These are phyloP conservation scores for Stercorarius parasiticus DNA, from an alignment of 2,113 vertebrate genomes.

Conservation along the genomic window DNA sequence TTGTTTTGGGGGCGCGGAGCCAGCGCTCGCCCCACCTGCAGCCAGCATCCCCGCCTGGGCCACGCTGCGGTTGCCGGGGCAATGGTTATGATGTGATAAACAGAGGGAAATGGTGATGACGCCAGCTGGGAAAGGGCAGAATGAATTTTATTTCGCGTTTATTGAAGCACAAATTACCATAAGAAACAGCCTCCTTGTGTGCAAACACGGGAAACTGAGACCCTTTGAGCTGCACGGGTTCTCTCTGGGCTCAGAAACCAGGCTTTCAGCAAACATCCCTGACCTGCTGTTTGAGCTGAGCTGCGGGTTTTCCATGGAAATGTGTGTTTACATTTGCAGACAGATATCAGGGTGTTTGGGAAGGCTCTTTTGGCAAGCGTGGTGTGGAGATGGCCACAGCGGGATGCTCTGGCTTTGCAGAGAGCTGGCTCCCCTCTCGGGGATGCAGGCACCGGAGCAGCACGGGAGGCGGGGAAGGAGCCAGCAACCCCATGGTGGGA, in stretches of 20 bases:
- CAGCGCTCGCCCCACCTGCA: not conserved
- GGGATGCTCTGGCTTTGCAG: not conserved
- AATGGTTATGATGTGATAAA: slow-evolving; percentile 35
- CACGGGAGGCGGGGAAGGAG: not conserved
- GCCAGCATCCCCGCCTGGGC: not conserved
- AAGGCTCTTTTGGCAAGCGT: not conserved
- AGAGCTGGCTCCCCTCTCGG: not conserved
- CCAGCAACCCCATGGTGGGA: accelerated
- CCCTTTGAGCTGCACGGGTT: not conserved
- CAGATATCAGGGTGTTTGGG: not conserved
- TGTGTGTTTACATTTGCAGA: not conserved
- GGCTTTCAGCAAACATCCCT: not conserved
- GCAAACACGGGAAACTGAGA: slow-evolving; percentile 6
- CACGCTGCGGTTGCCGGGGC: not conserved
- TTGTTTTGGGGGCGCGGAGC: accelerated
- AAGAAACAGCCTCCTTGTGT: slow-evolving; percentile 1
- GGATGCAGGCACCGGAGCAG: accelerated
- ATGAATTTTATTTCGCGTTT: slow-evolving; percentile 34
- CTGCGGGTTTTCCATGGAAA: not conserved
- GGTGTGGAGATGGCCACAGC: not conserved
- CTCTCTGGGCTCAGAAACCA: not conserved
- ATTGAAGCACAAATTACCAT: slow-evolving; percentile 49
- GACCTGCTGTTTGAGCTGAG: not conserved
- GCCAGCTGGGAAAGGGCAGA: slow-evolving; percentile 40
- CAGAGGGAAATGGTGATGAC: slow-evolving; percentile 24